Percentiles rank a stretch among this genome's conserved stretches.
Evolutionary conservation across 2,113 vertebrate genomes (phyloP).

Genomic region (Halichoerus grypus): DNA sequence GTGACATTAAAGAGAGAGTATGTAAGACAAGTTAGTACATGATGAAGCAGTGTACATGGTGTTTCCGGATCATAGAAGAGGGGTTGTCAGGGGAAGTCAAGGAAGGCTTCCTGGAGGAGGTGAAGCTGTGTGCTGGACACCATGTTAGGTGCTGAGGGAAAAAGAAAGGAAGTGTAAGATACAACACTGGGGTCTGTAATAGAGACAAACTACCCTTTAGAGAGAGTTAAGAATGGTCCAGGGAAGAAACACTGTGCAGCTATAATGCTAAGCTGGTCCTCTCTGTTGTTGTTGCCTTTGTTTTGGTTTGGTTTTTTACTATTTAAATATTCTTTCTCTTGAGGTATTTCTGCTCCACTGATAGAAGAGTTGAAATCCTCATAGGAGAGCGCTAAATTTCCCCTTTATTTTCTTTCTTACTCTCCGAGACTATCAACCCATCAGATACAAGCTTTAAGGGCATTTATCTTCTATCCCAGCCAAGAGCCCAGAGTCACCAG

Average conservation of each 20-base stretch:
- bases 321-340: constrained; percentile 12
- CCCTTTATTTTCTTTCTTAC: neutral
- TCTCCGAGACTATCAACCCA: neutral
- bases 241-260: neutral
- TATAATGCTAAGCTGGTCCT: neutral
- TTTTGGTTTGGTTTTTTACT: neutral
- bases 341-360: neutral
- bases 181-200: neutral
- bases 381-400: neutral
- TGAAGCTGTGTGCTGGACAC: neutral
- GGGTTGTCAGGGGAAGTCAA: neutral
- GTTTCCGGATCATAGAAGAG: neutral
- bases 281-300: neutral
- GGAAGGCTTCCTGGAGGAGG: constrained; percentile 13
- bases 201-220: neutral
- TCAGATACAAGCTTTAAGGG: constrained; percentile 35
- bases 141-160: neutral
- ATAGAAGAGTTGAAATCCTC: constrained; percentile 26
- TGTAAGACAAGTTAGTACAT: neutral
- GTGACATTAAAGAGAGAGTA: neutral
- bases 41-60: neutral
- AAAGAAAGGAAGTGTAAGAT: neutral
- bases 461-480: neutral
- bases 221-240: neutral
- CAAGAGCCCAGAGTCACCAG: constrained; percentile 17